Evolutionary conservation across 2,113 vertebrate genomes (phyloP).

Genomic region (Ploceus nigricollis): DNA sequence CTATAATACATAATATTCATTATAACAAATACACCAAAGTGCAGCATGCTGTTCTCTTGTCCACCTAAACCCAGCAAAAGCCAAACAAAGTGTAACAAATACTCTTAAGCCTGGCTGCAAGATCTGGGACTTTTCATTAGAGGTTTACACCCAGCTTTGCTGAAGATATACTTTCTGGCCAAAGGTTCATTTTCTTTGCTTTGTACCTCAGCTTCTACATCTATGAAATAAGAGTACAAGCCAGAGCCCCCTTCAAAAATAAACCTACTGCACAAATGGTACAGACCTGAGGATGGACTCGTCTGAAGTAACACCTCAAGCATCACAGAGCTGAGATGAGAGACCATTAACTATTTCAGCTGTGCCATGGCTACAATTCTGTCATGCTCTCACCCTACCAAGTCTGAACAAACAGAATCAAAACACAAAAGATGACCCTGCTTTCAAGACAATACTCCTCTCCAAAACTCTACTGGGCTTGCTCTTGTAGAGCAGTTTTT

Average conservation of each 20-base stretch:
- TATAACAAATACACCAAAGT: background rate
- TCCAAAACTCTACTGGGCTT: background rate
- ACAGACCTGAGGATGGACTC: background rate
- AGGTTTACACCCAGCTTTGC: background rate
- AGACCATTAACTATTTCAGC: background rate
- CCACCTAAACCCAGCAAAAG: background rate
- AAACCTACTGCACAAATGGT: background rate
- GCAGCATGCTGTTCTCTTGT: background rate
- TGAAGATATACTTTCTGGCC: background rate
- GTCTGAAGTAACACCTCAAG: background rate
- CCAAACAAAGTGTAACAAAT: background rate
- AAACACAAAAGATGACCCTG: background rate
- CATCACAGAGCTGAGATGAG: background rate
- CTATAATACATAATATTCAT: background rate
- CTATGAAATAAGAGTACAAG: background rate
- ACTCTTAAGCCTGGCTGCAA: background rate
- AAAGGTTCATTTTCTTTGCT: background rate
- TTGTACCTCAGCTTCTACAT: background rate
- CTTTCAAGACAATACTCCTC: background rate
- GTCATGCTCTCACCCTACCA: background rate
- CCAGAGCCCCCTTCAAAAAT: background rate
- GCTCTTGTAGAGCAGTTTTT: background rate
- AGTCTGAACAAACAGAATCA: background rate
- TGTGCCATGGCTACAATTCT: background rate
- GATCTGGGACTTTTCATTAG: background rate